A percentile compares a stretch with the other conserved stretches of the same genome.
Evolutionary conservation across 2,797 vertebrate genomes (phyloP).

Genomic region (Ciconia nigra): DNA sequence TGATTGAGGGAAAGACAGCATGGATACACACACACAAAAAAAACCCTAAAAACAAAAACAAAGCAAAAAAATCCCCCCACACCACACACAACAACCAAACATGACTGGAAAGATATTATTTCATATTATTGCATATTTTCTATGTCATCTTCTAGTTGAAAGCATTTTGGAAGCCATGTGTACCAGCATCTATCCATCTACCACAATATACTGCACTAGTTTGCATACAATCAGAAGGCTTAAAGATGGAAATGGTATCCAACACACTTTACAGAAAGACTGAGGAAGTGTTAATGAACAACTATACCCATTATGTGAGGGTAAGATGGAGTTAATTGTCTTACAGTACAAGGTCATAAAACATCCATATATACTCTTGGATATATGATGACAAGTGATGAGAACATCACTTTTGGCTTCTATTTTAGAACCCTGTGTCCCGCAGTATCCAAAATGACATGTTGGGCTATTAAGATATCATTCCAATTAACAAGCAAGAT

Average conservation of each 20-base stretch:
- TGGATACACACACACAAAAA: too few species aligned
- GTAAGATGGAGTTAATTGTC: neutral
- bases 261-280: neutral
- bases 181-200: neutral
- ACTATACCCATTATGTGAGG: neutral
- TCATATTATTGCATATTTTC: neutral
- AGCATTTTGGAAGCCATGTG: neutral
- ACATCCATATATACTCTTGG: neutral
- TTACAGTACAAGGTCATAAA: neutral
- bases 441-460: neutral
- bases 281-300: neutral
- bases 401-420: neutral
- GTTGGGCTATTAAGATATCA: neutral
- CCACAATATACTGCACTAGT: neutral
- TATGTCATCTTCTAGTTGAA: neutral
- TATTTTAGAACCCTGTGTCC: neutral
- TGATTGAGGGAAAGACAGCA: fast-evolving
- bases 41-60: neutral
- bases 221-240: neutral
- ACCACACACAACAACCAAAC: neutral
- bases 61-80: neutral
- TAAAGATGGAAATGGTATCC: neutral
- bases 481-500: neutral
- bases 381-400: neutral
- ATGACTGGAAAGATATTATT: neutral